Evolutionary conservation across 23 tunicate genomes (phyloP).

Genomic region (Trididemnum miniatum): DNA sequence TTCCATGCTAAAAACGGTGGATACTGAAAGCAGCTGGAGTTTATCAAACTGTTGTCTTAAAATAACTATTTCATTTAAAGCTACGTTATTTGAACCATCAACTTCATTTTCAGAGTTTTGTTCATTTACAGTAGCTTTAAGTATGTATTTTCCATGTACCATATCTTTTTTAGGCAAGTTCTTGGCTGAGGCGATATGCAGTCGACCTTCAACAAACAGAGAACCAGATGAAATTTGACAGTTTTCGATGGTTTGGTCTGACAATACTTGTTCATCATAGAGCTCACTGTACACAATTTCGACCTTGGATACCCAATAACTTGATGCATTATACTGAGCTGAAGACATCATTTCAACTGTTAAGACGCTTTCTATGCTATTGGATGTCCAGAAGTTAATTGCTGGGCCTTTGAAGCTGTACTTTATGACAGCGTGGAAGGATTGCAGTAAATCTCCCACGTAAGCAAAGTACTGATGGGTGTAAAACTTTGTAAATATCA

Average conservation of each 20-base stretch:
- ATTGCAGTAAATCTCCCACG: neutral
- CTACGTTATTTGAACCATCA: neutral
- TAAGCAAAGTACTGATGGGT: neutral
- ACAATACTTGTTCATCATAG: neutral
- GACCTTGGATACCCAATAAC: neutral
- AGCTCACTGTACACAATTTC: neutral
- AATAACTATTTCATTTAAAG: constrained; percentile 1
- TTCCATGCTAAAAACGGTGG: neutral
- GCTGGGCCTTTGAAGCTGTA: neutral
- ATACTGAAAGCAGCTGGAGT: neutral
- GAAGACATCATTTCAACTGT: neutral
- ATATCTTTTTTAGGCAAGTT: neutral
- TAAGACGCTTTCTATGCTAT: neutral
- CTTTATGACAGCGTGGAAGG: neutral
- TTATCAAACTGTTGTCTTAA: neutral
- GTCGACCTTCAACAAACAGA: neutral
- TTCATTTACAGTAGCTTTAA: neutral
- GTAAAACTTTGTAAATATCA: constrained; percentile 7
- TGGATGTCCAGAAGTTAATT: neutral
- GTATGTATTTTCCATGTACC: neutral
- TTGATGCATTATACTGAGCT: neutral
- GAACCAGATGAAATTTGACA: neutral
- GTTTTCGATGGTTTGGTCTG: neutral
- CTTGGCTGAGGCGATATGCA: neutral
- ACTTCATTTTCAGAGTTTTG: neutral